A percentile compares a stretch with the other conserved stretches of the same genome.
phyloP scores from a whole-genome alignment of 1,140 invertebrate species.

The Drosophila sproati region DNA sequence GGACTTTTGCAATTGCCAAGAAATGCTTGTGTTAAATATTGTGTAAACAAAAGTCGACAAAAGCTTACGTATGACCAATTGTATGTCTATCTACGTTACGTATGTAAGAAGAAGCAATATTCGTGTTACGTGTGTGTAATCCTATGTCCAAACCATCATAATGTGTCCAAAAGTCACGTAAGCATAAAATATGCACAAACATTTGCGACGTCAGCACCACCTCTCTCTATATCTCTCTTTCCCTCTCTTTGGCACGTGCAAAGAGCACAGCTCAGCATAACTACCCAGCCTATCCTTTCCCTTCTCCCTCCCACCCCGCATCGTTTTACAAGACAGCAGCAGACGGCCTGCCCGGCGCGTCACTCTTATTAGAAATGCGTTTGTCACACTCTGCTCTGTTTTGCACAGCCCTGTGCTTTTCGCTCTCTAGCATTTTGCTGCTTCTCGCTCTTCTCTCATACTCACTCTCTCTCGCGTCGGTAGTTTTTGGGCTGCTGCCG shows the following conservation, averaged over 20 bases:
- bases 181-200: constrained; percentile 52
- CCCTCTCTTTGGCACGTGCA: constrained; percentile 47
- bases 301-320: not conserved
- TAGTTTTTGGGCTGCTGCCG: constrained; percentile 61
- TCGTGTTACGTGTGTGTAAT: constrained; percentile 6
- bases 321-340: constrained; percentile 48
- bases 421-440: constrained; percentile 9
- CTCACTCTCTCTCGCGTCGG: constrained; percentile 37
- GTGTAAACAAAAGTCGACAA: constrained; percentile 18
- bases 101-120: not conserved
- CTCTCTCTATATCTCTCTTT: constrained; percentile 5
- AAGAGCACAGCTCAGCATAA: constrained; percentile 36
- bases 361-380: constrained; percentile 49
- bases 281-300: not conserved
- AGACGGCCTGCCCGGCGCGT: not conserved
- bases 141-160: constrained; percentile 18
- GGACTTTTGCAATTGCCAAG: not conserved
- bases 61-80: not conserved
- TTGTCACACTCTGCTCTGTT: constrained; percentile 21
- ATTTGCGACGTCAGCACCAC: constrained; percentile 41
- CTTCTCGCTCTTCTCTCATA: constrained; percentile 24
- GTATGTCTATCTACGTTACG: constrained; percentile 6
- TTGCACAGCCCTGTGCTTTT: constrained; percentile 3
- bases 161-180: constrained; percentile 53
- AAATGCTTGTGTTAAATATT: constrained; percentile 8